Conservation (phyloP, 2,113 vertebrate species). For the Cephalophus harveyi region DNA sequence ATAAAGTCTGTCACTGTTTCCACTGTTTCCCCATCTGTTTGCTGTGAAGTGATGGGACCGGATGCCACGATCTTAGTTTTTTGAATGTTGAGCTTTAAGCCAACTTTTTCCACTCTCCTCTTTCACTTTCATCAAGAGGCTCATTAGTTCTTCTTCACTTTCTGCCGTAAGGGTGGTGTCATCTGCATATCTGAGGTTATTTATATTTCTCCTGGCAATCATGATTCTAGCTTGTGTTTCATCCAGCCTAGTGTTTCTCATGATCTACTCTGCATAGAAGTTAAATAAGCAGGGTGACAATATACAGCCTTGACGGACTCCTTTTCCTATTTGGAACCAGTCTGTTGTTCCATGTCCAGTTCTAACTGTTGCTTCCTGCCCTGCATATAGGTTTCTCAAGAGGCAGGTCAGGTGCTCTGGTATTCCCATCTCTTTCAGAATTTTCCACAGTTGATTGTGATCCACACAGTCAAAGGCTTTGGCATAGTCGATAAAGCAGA, state of each 20-base stretch:
- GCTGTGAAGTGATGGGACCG: accelerated
- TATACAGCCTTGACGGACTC: background rate
- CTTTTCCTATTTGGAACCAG: accelerated
- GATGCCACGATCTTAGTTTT: background rate
- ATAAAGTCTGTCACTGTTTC: background rate
- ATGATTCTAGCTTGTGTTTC: background rate
- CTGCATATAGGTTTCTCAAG: background rate
- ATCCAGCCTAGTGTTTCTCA: background rate
- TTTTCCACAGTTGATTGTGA: background rate
- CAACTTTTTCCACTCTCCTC: background rate
- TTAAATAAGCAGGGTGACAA: background rate
- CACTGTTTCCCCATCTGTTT: background rate
- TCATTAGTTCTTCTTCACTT: background rate
- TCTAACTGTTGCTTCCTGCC: background rate
- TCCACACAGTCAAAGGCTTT: background rate
- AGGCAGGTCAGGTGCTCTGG: background rate
- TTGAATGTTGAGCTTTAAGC: background rate
- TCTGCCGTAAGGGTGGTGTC: background rate
- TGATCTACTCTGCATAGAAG: background rate
- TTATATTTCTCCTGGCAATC: background rate
- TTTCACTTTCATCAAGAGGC: background rate
- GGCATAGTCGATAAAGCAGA: background rate
- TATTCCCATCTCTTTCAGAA: background rate
- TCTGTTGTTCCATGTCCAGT: background rate
- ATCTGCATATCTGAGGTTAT: background rate